Percentiles rank a stretch among this genome's conserved stretches.
Conservation (phyloP, 2,113 vertebrate genomes). For the Hucho hucho region DNA sequence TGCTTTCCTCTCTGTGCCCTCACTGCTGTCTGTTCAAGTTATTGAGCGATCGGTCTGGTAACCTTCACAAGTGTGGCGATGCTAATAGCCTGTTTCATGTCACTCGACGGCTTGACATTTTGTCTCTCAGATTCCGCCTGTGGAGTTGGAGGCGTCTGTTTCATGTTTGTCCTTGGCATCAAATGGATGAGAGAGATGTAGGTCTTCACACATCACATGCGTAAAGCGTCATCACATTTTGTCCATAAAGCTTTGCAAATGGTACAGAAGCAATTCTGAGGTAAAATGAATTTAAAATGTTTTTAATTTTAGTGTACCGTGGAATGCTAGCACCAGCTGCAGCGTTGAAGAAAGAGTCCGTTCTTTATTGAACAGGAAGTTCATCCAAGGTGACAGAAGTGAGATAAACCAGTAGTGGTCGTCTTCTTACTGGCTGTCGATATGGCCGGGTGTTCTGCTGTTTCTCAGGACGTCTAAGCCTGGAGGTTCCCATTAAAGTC, state of each 20-base stretch:
- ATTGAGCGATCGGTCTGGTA: not conserved
- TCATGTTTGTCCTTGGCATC: not conserved
- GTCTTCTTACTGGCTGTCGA: not conserved
- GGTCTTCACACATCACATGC: not conserved
- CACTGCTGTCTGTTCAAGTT: not conserved
- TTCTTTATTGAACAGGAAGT: slow-evolving; percentile 53
- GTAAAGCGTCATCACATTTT: not conserved
- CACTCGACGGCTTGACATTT: not conserved
- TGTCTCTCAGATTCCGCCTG: not conserved
- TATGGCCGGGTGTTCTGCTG: not conserved
- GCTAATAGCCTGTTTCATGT: not conserved
- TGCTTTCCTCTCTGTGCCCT: not conserved
- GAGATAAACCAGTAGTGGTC: not conserved
- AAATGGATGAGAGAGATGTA: not conserved
- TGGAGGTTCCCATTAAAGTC: not conserved
- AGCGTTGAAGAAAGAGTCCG: not conserved
- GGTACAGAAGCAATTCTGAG: too few relatives aligned
- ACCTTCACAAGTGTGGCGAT: not conserved
- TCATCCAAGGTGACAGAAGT: slow-evolving; percentile 5
- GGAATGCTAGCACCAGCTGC: not conserved
- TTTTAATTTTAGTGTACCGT: too few relatives aligned
- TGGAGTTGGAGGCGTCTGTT: not conserved
- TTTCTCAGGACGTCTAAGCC: not conserved
- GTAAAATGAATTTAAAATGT: too few relatives aligned
- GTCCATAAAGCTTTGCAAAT: too few relatives aligned